Base-by-base conservation (phyloP, 2,113 vertebrate genomes). In the Numida meleagris region DNA sequence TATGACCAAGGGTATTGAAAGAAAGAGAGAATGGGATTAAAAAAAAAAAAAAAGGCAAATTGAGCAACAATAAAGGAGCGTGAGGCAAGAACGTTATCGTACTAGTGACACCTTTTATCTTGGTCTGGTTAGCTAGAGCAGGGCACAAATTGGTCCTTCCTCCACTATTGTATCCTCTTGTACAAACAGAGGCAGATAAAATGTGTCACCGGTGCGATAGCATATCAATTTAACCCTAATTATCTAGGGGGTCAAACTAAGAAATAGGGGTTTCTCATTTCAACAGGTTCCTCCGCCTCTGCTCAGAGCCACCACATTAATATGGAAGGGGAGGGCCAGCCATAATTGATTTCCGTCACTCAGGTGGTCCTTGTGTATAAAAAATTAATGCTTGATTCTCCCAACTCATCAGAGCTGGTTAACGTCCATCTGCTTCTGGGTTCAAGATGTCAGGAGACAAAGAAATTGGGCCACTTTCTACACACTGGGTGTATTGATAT, bases 181-280 rank as follows among this genome's bases (percentile, higher is more conserved):
- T 98, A 98, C 97, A 98, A 98, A 98, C 97, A 98, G 96, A 97
- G 81, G 97, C 96, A 97, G 97, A 98, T 97, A 98, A 97, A 98
- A 98, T 95, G 98, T 98, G 98, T 98, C 97, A 98, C 97, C 91
- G 53, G 90, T 93, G 97, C 53, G 97, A 98, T 95, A 97, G 97
- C 92, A n/a, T 96, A 98, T 98, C 98, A 98, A 97, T 98, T 98
- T 98, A 98, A 98, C 98, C 98, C 95, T 96, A 98, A 98, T 98
- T 98, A 98, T 97, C 97, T 92, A 95, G 97, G 95, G 98, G 98
- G 98, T 98, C 98, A 98, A 95, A 88, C 25, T 85, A 97, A 97
- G 97, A 98, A 98, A 98, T 97, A 97, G 97, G 97, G 97, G 97
- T 97, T 98, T 98, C 97, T 97, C 96, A 72, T 98, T 98, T 97